Base-by-base conservation (phyloP, 2,888 invertebrate genomes). In the Scaptomyza polygonia region DNA sequence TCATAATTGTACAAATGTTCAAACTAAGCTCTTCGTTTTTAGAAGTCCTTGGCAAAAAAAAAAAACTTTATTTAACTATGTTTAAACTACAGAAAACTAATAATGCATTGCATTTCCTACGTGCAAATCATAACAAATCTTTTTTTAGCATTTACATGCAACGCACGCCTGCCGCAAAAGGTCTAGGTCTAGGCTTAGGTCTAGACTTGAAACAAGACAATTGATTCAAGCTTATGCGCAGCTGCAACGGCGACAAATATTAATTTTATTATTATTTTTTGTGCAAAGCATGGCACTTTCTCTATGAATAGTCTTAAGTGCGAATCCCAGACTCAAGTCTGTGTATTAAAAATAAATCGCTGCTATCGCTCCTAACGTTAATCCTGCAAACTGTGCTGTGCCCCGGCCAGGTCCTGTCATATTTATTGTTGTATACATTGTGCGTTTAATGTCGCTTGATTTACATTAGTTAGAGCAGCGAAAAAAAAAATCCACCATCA, bases 361-460 rank as follows among this genome's bases (percentile, higher is more conserved):
- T 34, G 51, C 47, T 39, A 29, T 48, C 52, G 36, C 45, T 47
- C 16, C 54, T 48, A 12, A 30, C 18, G 47, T 67, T 65, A 57
- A 58, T 77, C 55, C 78, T 57, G 43, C 32, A 34, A n/a, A 16
- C 42, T 6, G 12, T n/a, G 48, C 34, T n/a, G 53, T 44, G 21
- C 62, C 21, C 51, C 53, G 18, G 42, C 45, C 16, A 39, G 45
- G 9, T 40, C 43, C 72, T 61, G 53, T 57, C 51, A 73, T 69
- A 79, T 83, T 80, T 83, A 77, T 77, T 67, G 58, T 61, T 79
- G 66, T 85, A 59, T 82, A 64, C 82, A 67, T 68, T 79, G 72
- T 55, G 72, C 80, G 71, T 78, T 83, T 82, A 86, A 83, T 86
- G 80, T 82, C 71, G 54, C 80, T 70, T 86, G 80, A 83, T 86